Conservation (phyloP, 92 coral and sea anemone genomes). For the Pocillopora grandis region DNA sequence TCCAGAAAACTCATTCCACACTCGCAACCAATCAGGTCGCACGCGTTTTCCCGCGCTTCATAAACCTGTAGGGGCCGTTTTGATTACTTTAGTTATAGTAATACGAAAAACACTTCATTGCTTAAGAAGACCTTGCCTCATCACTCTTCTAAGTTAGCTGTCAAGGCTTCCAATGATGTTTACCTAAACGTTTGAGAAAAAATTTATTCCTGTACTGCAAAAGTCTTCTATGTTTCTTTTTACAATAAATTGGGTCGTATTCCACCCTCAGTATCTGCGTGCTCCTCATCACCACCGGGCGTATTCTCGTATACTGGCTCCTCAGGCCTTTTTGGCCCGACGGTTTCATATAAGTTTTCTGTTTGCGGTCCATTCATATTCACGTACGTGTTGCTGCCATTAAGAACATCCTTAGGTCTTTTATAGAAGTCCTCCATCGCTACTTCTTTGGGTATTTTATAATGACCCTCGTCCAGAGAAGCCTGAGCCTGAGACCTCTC, state of each 20-base stretch:
- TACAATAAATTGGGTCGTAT: too few species aligned
- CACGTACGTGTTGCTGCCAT: conserved; percentile 21
- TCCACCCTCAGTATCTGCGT: background rate
- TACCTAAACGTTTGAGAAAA: too few species aligned
- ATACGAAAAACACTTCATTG: too few species aligned
- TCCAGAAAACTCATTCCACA: too few species aligned
- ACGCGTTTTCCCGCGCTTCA: too few species aligned
- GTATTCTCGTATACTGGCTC: conserved; percentile 31
- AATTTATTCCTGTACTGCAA: background rate
- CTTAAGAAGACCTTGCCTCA: too few species aligned
- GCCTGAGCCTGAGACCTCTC: conserved; percentile 5
- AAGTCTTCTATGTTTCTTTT: background rate
- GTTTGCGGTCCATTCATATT: conserved; percentile 25
- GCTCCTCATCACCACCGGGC: background rate
- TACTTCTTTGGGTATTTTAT: background rate
- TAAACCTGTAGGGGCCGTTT: too few species aligned
- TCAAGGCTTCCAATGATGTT: too few species aligned
- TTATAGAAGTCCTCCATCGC: background rate
- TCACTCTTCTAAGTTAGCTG: too few species aligned
- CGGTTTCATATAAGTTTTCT: conserved; percentile 29
- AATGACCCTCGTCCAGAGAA: background rate
- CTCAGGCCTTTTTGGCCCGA: background rate
- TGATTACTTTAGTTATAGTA: too few species aligned
- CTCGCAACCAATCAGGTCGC: too few species aligned
- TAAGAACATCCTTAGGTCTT: background rate